Evolutionary conservation across 2,888 invertebrate genomes (phyloP), one percentile per base, ranked within the genome.

Genomic region (Chirona hameri): DNA sequence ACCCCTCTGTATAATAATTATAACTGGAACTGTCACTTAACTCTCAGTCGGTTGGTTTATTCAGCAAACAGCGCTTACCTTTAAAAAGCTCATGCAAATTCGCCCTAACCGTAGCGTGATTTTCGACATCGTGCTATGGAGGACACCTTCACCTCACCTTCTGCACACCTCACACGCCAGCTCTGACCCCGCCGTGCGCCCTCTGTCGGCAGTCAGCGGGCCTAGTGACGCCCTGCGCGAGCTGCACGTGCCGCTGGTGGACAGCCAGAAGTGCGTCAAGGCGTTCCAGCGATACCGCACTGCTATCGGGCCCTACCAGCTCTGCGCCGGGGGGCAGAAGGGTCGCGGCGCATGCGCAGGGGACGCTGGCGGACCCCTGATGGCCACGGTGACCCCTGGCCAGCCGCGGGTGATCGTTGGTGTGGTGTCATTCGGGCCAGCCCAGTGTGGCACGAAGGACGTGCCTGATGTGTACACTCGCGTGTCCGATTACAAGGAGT

Each of bases 351-450:
- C 94, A 0, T 95, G 94, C 86, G 90, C 89, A 27, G 94, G 94
- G 0, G 94, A 94, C 86, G 93, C 93, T 0, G 94, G 94, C 0
- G 94, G 94, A 7, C 94, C 94, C 0, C 88, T 94, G 10, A 94
- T 94, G 93, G 87, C 88, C 76, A 88, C 88, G 85, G 29, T 9
- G 27, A 3, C 12, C 10, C 84, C 81, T 55, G 76, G 83, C 3
- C 48, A 69, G 10, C 81, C 76, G 1, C 82, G 57, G 79, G 24
- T 29, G 7, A 86, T 86, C 84, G 82, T 89, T 0, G 93, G 92
- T 0, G 88, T 93, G 2, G 92, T 93, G 0, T 93, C 93, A 39
- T 93, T 91, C 83, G 93, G 93, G 0, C 90, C 88, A 85, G 90
- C 90, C 0, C 91, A 91, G 1, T 93, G 92, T 83, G 93, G 92